Percentiles rank a stretch among this genome's conserved stretches.
Evolutionary conservation across 2,888 invertebrate species (phyloP).

Genomic region (Alviniconcha strummeri): DNA sequence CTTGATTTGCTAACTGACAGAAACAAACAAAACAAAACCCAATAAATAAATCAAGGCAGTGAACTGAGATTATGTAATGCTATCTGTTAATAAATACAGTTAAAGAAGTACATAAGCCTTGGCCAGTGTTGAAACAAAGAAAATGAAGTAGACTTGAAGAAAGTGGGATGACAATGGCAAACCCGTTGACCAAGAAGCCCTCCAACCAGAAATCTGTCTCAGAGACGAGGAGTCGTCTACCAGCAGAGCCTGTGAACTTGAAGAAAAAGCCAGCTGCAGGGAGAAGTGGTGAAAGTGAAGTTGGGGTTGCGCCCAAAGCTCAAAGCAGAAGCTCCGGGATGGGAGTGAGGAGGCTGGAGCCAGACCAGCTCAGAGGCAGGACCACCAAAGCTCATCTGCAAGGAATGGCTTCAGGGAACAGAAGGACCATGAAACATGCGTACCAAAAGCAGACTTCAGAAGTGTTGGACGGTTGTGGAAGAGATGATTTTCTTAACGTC

Average conservation of each 20-base stretch:
- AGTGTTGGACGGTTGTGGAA: no score
- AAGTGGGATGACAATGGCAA: background rate
- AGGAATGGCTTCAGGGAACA: background rate
- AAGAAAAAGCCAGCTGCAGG: background rate
- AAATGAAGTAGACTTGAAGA: background rate
- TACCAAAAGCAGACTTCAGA: no score
- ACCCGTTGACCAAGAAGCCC: background rate
- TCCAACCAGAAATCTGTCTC: background rate
- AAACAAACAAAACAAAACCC: no score
- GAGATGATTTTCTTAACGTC: no score
- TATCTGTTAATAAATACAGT: no score
- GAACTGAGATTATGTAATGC: no score
- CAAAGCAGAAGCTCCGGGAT: background rate
- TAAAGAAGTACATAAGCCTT: no score
- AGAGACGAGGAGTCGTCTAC: background rate
- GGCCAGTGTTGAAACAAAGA: no score
- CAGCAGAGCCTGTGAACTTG: slow-evolving; percentile 11
- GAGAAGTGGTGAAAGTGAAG: background rate
- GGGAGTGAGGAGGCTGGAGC: background rate
- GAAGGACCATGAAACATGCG: no score
- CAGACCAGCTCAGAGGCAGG: background rate
- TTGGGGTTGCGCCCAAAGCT: background rate
- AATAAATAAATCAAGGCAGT: no score
- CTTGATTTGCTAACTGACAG: no score
- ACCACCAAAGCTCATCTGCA: background rate